Conservation (phyloP, 2,797 vertebrate species). For the Lagothrix lagotricha region DNA sequence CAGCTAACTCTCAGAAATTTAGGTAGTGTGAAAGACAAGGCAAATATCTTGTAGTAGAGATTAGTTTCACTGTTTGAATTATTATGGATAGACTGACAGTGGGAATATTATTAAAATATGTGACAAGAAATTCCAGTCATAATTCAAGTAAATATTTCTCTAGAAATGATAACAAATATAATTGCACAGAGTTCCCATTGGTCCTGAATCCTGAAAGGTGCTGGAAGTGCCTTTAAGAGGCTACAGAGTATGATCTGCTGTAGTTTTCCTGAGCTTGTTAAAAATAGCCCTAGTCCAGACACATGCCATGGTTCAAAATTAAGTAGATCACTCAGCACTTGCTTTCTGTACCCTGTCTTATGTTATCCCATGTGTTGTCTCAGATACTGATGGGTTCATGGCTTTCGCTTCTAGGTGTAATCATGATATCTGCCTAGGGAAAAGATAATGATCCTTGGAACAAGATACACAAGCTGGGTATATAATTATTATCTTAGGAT, state of each 20-base stretch:
- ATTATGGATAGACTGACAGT: not conserved
- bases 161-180: not conserved
- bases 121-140: not conserved
- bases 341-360: conserved; percentile 45
- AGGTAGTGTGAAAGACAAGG: not conserved
- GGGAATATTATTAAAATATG: not conserved
- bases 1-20: not conserved
- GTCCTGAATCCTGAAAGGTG: not conserved
- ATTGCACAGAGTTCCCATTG: not conserved
- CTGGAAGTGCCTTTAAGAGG: conserved; percentile 37
- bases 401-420: conserved; percentile 40
- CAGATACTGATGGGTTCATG: conserved; percentile 50
- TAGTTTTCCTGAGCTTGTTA: conserved; percentile 56
- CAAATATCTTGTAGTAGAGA: not conserved
- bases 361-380: conserved; percentile 37
- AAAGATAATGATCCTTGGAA: conserved; percentile 49
- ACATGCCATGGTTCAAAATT: conserved; percentile 71
- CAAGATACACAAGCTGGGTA: not conserved
- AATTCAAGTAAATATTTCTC: conserved; percentile 7
- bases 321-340: conserved; percentile 67
- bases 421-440: conserved; percentile 19
- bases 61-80: not conserved
- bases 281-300: conserved; percentile 73
- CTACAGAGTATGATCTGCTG: not conserved
- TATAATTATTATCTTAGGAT: conserved; percentile 54